Evolutionary conservation across 2,888 invertebrate species (phyloP), one percentile per base, ranked within the genome.

Genomic region (Parochlus steinenii): DNA sequence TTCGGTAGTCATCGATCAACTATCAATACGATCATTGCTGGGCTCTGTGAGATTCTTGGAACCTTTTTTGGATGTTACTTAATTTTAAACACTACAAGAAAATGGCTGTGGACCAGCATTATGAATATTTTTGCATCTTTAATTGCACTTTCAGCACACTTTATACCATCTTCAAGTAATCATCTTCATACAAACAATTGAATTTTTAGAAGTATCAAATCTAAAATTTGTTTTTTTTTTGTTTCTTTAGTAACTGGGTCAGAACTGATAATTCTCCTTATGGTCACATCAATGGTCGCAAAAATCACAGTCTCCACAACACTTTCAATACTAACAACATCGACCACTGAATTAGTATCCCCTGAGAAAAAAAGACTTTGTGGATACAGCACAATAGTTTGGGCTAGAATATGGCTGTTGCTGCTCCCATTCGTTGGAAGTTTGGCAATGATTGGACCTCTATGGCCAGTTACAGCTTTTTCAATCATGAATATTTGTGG

Each of bases 241-340:
- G 28, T 42, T 39, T n/a, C 28, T 41, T 42, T 34, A 25, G 38
- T 43, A n/a, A n/a, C n/a, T 32, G 48, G 53, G 4, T 48, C 49
- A 14, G 44, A 53, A 2, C 50, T 50, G 37, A 52, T 56, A 5
- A 44, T 48, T 1, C 41, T 58, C 3, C 54, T 56, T 51, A 58
- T 61, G 55, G 46, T 54, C 18, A 53, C 58, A 24, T 52, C 59
- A 20, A 55, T 55, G 25, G 47, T 59, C 34, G 53, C 58, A 4
- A 61, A 61, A 43, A 52, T 54, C 4, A 56, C 50, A 2, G 55
- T 56, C 2, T 58, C 58, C n/a, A 51, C 57, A 35, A 56, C 55
- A 28, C 55, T 58, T 39, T 58, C 59, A 12, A 55, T 61, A 50
- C 43, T 59, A 6, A 40, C 55, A 31, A 58, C 57, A 37, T 59